Base-by-base conservation (phyloP, 2,888 invertebrate genomes). In the Mantis religiosa region DNA sequence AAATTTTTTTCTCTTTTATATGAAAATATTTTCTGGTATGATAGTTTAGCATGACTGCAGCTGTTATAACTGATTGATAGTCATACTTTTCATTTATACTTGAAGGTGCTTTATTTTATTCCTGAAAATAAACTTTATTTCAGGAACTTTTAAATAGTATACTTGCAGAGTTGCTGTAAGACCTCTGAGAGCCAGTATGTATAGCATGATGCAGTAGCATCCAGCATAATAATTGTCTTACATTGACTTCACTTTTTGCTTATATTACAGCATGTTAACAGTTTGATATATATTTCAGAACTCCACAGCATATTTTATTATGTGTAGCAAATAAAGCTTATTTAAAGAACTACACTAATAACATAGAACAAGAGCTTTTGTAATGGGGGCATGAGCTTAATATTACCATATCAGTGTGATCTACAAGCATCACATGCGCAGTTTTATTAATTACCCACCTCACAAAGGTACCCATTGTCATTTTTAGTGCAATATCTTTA, bases 401-500 rank as follows among this genome's bases (percentile, higher is more conserved):
- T 71, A 71, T 71, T 71, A 71, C 54, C 54, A 71, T 71, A 71
- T 71, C 54, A 71, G 20, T 71, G 54, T 71, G 54, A 71, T 15
- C 54, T 71, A 71, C 25, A 71, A 20, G 15, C 41, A 41, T 41
- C 41, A 41, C 41, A 41, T 41, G 41, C 12, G 41, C 54, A 71
- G 54, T 71, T 71, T 71, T 71, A 71, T 71, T 71, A 71, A 20
- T 25, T 4, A 71, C 20, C 54, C 54, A 71, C 25, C 54, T 71
- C 54, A 71, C 20, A 20, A 25, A 71, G 4, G 8, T 54, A 71
- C 25, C 20, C 54, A 54, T 3, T 86, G 2, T 86, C 71, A 86
- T 27, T 86, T 28, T 86, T 81, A 86, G 86, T 86, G 86, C 86
- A 86, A 81, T 86, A 86, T 86, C 81, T 86, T 86, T 30, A 86